Evolutionary conservation across 2,113 vertebrate genomes (phyloP).

Genomic region (Nothoprocta perdicaria): DNA sequence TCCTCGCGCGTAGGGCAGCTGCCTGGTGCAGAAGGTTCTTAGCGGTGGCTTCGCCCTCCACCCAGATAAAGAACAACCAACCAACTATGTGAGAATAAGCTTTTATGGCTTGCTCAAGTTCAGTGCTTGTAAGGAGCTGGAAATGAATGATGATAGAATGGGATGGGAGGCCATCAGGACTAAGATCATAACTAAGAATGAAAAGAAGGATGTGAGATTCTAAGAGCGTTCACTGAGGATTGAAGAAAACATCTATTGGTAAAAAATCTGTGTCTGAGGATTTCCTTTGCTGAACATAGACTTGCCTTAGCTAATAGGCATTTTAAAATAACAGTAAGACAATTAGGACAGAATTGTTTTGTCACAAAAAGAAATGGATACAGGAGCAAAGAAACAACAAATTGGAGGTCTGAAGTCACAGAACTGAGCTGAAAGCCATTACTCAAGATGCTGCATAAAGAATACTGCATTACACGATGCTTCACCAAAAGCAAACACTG

Average conservation of each 20-base stretch:
- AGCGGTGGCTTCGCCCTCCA: background rate
- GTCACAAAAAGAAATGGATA: background rate
- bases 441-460: background rate
- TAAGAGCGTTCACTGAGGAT: background rate
- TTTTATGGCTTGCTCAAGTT: background rate
- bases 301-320: background rate
- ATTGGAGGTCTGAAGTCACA: background rate
- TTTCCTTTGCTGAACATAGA: background rate
- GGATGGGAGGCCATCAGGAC: background rate
- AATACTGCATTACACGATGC: background rate
- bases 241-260: background rate
- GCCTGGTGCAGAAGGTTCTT: background rate
- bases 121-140: background rate
- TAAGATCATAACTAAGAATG: background rate
- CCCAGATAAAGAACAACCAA: background rate
- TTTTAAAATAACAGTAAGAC: background rate
- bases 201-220: background rate
- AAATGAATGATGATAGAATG: background rate
- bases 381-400: background rate
- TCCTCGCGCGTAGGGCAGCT: rapidly evolving
- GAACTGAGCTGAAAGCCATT: background rate
- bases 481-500: background rate
- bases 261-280: background rate
- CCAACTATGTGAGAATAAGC: background rate
- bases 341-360: background rate